A percentile compares a stretch with the other conserved stretches of the same genome.
Conservation (phyloP, 2,797 vertebrate species). For the Bradypodion pumilum region DNA sequence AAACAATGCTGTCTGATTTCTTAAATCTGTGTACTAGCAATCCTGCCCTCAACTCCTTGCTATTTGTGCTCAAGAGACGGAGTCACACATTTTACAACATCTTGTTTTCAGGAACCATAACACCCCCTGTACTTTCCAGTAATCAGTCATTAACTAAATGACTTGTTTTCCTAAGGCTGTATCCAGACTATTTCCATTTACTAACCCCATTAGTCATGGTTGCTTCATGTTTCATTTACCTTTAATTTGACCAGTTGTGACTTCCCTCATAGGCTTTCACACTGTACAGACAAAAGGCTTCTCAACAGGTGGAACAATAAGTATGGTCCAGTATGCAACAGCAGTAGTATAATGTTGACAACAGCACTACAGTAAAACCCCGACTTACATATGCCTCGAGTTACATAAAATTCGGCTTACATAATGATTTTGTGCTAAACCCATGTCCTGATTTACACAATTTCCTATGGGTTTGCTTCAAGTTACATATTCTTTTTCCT, state of each 20-base stretch:
- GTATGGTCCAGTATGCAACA: too few relatives aligned
- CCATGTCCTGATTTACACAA: too few relatives aligned
- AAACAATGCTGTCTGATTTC: background rate
- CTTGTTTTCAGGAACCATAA: background rate
- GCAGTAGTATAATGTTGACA: too few relatives aligned
- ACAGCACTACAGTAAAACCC: too few relatives aligned
- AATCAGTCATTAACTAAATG: slow-evolving; percentile 15
- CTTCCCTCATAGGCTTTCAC: background rate
- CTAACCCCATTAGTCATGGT: background rate
- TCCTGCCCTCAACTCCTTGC: background rate
- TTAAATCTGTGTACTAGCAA: background rate
- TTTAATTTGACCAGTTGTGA: background rate
- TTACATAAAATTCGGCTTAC: too few relatives aligned
- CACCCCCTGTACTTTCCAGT: slow-evolving; percentile 1
- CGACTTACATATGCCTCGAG: too few relatives aligned
- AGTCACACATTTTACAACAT: background rate
- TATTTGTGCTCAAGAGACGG: background rate
- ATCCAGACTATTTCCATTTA: background rate
- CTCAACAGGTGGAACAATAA: background rate
- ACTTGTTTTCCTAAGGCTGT: slow-evolving; percentile 18
- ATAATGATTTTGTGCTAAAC: too few relatives aligned
- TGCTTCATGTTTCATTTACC: background rate
- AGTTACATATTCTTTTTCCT: too few relatives aligned
- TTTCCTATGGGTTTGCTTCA: too few relatives aligned
- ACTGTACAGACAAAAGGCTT: background rate